These are phyloP conservation scores for Norana najaformis DNA, from an alignment of 2,888 invertebrate species.

Conservation along the genomic window DNA sequence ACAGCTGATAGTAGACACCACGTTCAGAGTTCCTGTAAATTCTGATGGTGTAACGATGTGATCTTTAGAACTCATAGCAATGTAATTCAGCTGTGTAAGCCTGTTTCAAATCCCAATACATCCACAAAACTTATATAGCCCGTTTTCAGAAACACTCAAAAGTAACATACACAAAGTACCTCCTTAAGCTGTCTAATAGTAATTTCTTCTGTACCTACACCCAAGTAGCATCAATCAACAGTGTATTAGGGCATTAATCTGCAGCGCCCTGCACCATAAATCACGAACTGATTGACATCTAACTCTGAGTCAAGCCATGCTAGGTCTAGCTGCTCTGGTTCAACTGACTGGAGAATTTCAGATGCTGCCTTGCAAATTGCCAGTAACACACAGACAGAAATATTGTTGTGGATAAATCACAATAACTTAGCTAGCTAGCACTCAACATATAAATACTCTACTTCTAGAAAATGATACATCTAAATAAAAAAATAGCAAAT, in stretches of 20 bases:
- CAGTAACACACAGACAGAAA: background rate
- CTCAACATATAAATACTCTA: background rate
- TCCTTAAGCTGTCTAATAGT: background rate
- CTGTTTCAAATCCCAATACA: background rate
- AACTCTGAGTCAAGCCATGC: background rate
- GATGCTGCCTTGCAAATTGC: background rate
- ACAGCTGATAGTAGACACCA: too few species aligned
- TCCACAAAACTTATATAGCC: background rate
- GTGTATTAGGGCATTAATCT: background rate
- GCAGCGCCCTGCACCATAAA: background rate
- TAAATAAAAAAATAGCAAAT: background rate
- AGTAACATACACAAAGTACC: background rate
- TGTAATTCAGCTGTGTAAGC: background rate
- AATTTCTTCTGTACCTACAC: background rate
- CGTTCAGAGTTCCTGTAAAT: too few species aligned
- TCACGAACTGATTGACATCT: constrained; percentile 5
- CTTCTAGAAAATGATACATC: background rate
- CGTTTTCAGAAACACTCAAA: background rate
- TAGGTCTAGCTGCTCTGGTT: background rate
- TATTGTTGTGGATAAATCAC: constrained; percentile 5
- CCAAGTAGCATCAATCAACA: background rate
- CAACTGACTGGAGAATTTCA: too few species aligned
- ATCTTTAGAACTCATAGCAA: background rate
- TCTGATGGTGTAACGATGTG: background rate
- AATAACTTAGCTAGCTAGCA: background rate